Base-by-base conservation (phyloP, 2,113 vertebrate species). In the Steatornis caripensis region DNA sequence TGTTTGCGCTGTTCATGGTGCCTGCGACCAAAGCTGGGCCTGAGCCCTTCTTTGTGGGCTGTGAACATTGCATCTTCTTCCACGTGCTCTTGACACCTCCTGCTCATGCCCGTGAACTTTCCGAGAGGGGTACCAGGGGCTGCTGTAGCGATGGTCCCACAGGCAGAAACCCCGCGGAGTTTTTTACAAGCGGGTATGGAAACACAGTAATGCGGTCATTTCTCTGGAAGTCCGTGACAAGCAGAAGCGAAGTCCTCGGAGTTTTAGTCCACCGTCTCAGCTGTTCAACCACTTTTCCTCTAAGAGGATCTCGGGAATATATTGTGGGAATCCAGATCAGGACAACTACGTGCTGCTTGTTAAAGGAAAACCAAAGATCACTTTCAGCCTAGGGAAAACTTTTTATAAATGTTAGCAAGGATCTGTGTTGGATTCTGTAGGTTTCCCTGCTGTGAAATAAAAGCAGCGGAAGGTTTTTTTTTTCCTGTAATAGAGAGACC, bases 101-200 rank as follows among this genome's bases (percentile, higher is more conserved):
- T 1, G 1, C 30, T 74, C 21, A 0, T 1, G 20, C 32, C 32
- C 1, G 0, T 26, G 70, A 66, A 37, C 13, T 70, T 45, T 49
- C 37, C 49, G 54, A 66, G 62, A 1, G 9, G 49, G 30, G 7
- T n/a, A 18, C 2, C 17, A 22, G 36, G 9, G 57, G 4, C 32
- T 71, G 65, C 34, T 72, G 32, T 22, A 12, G 72, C 13, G 23
- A 3, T 23, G 23, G 5, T 55, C 46, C 61, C 27, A 7, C 0
- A 2, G 19, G 18, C 27, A 79, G 60, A 69, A 57, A 34, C 36
- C 18, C 34, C 34, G 10, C 34, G 60, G 61, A 36, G 34, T 10
- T 84, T 68, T 57, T 46, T 32, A 60, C n/a, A 49, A 18, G 61
- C 29, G 29, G 32, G 17, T 22, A 12, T 49, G 79, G n/a, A 91